phyloP scores from a whole-genome alignment of 2,113 vertebrate genomes.

The Cyanistes caeruleus region DNA sequence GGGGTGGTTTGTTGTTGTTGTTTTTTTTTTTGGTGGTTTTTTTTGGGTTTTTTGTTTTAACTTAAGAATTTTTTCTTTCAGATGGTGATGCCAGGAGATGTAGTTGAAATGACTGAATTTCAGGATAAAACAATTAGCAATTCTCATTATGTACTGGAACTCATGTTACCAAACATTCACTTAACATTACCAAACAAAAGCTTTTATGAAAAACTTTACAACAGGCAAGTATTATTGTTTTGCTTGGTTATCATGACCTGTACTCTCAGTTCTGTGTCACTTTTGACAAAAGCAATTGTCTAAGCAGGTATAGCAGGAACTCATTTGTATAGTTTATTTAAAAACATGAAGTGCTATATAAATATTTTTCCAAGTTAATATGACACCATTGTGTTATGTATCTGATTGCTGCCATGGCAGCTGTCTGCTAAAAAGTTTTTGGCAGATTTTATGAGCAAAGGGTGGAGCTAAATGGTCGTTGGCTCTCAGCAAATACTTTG shows the following conservation, averaged over 20 bases:
- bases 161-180: slow-evolving; percentile 87
- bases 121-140: slow-evolving; percentile 96
- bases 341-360: background rate
- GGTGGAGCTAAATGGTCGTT: background rate
- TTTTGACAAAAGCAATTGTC: background rate
- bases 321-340: background rate
- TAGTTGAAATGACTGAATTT: slow-evolving; percentile 93
- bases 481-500: background rate
- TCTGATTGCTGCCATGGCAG: background rate
- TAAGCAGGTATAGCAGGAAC: background rate
- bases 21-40: too few relatives aligned
- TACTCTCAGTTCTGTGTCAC: background rate
- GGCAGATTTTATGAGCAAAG: background rate
- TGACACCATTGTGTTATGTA: background rate
- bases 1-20: too few relatives aligned
- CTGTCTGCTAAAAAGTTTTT: background rate
- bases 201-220: slow-evolving; percentile 97
- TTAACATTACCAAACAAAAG: slow-evolving; percentile 86
- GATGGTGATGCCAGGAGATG: slow-evolving; percentile 98
- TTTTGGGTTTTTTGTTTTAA: background rate
- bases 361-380: background rate
- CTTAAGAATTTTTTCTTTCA: slow-evolving; percentile 47
- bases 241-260: background rate
- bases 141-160: slow-evolving; percentile 91
- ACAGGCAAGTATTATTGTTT: slow-evolving; percentile 78